Conservation (phyloP, 2,888 invertebrate genomes). For the Nomada goodeniana region DNA sequence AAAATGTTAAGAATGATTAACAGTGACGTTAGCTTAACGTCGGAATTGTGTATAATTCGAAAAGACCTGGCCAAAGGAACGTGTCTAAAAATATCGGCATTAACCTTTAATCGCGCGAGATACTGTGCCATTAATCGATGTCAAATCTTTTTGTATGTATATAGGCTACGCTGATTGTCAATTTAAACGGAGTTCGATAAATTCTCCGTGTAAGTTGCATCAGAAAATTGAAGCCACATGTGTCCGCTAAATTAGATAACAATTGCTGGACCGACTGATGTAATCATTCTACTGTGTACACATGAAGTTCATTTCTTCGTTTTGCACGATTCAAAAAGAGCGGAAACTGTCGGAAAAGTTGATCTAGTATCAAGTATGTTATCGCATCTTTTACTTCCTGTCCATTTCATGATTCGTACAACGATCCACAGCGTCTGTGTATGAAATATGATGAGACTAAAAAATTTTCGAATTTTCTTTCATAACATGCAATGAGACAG, state of each 20-base stretch:
- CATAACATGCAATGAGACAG: background rate
- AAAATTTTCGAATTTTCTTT: background rate
- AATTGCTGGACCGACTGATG: slow-evolving; percentile 72
- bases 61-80: background rate
- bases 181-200: slow-evolving; percentile 54
- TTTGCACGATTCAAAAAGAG: slow-evolving; percentile 23
- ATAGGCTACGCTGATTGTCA: slow-evolving; percentile 40
- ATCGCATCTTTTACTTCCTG: slow-evolving; percentile 19
- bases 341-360: slow-evolving; percentile 25
- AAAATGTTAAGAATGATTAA: background rate
- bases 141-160: slow-evolving; percentile 17
- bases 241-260: slow-evolving; percentile 61
- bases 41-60: background rate
- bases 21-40: background rate
- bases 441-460: background rate
- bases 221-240: slow-evolving; percentile 66
- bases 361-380: slow-evolving; percentile 24
- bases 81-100: slow-evolving; percentile 20
- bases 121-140: slow-evolving; percentile 20
- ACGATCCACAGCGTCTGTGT: background rate
- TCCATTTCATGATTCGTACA: background rate
- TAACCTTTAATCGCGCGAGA: slow-evolving; percentile 25
- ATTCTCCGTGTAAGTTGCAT: slow-evolving; percentile 66
- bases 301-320: slow-evolving; percentile 44
- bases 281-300: slow-evolving; percentile 55